Evolutionary conservation across 37 sponge, comb jelly and placozoan species (phyloP), one percentile per base, ranked within the genome.

Genomic region (Theonella swinhoei): DNA sequence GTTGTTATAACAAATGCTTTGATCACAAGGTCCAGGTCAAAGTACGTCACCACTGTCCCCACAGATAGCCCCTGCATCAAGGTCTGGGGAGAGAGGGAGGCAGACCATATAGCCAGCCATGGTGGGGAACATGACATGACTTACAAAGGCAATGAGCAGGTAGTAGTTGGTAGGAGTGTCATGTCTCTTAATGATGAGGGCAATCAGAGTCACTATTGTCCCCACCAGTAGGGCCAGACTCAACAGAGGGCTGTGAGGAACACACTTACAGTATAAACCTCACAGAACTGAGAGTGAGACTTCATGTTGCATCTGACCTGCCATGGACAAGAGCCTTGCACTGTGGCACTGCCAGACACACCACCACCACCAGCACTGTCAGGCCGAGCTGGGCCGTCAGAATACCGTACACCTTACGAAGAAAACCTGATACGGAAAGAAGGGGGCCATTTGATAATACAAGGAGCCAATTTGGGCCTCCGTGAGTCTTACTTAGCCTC

Each of bases 341-440:
- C 11, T 80, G 62, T 25, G 87, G 85, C 3, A 92, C 76, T n/a
- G 35, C 62, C 87, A 87, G 87, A 62, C 83, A 95, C 28, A 87
- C 37, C 0, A 72, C 83, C 26, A 79, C 64, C 4, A 91, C 70
- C 2, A 86, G 29, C 39, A 88, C 83, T 35, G 98, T 89, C 33
- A 97, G 74, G 0, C 72, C 19, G 41, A 97, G 80, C 82, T 94
- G 96, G 31, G 89, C 88, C 23, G 79, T 85, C 22, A 97, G 84
- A 30, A 97, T 97, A 3, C 91, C 93, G 77, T 97, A 97, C 30
- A 97, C 98, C 80, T 97, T 97, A 4, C 98, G 84, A 17, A 97
- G 73, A n/a, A 97, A 97, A 58, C 91, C 98, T 93, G 70, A 26
- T 32, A n/a, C n/a, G n/a, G n/a, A n/a, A 64, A 30, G 4, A 26